Evolutionary conservation across 2,797 vertebrate species (phyloP).

Genomic region (Prionace glauca): DNA sequence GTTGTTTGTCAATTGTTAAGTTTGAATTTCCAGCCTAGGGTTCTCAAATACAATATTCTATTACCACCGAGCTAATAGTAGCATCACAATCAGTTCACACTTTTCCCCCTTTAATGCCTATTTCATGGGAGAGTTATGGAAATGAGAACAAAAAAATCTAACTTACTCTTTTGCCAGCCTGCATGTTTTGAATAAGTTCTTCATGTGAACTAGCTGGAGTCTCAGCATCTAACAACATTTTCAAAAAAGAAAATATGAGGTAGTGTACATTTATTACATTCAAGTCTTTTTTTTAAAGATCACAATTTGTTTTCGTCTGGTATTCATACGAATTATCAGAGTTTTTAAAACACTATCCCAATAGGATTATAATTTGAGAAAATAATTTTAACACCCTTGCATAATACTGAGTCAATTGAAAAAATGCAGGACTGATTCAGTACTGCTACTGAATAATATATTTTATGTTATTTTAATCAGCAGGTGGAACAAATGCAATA

Average conservation of each 20-base stretch:
- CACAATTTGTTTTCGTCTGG: neutral
- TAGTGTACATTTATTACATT: neutral
- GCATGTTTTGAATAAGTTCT: constrained; percentile 92
- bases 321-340: neutral
- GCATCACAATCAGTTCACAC: neutral
- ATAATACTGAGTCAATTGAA: neutral
- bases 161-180: constrained; percentile 87
- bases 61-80: neutral
- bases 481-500: neutral
- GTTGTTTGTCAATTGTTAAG: neutral
- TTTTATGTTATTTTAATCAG: neutral
- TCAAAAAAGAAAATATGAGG: neutral
- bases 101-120: neutral
- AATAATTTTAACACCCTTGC: neutral
- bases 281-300: neutral
- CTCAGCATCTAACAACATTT: constrained; percentile 67
- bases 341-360: neutral
- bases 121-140: neutral
- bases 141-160: neutral
- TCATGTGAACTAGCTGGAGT: constrained; percentile 87
- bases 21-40: too few relatives aligned
- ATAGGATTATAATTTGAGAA: neutral
- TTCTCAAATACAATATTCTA: neutral
- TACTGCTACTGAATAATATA: neutral
- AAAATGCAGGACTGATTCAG: neutral